Evolutionary conservation across 2,888 invertebrate genomes (phyloP).

Genomic region (Chironomus tentans): DNA sequence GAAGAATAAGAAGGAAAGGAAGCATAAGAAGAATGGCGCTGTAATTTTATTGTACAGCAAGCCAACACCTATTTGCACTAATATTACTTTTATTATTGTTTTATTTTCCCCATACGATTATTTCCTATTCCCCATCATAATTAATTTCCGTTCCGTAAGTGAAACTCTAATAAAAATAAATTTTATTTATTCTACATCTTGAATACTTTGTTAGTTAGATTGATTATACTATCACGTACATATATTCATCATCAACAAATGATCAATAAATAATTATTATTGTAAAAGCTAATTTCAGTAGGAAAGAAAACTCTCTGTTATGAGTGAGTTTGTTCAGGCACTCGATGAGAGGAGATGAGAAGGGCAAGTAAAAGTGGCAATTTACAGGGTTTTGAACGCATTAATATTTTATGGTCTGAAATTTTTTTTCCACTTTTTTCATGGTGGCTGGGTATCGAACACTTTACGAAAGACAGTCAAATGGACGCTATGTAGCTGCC

Average conservation of each 20-base stretch:
- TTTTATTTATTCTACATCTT: not conserved
- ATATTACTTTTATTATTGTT: not conserved
- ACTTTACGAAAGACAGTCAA: too few species aligned
- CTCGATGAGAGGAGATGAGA: not conserved
- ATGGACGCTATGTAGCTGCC: too few species aligned
- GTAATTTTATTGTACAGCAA: not conserved
- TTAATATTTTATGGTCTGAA: too few species aligned
- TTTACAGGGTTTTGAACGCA: too few species aligned
- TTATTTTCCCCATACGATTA: not conserved
- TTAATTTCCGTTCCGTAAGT: not conserved
- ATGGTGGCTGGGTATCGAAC: too few species aligned
- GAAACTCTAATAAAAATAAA: not conserved
- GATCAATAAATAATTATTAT: conserved; percentile 25
- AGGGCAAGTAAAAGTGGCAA: too few species aligned
- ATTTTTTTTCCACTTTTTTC: too few species aligned
- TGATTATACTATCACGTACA: conserved; percentile 5
- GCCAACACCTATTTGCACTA: not conserved
- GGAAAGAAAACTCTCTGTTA: not conserved
- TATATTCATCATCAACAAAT: conserved; percentile 20
- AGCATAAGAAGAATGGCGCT: conserved; percentile 8
- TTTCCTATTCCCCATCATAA: not conserved
- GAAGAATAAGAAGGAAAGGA: not conserved
- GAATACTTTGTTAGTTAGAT: not conserved
- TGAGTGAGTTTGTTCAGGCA: not conserved
- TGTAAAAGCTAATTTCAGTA: conserved; percentile 16